Evolutionary conservation across 2,113 vertebrate species (phyloP).

Genomic region (Nycticryphes semicollaris): DNA sequence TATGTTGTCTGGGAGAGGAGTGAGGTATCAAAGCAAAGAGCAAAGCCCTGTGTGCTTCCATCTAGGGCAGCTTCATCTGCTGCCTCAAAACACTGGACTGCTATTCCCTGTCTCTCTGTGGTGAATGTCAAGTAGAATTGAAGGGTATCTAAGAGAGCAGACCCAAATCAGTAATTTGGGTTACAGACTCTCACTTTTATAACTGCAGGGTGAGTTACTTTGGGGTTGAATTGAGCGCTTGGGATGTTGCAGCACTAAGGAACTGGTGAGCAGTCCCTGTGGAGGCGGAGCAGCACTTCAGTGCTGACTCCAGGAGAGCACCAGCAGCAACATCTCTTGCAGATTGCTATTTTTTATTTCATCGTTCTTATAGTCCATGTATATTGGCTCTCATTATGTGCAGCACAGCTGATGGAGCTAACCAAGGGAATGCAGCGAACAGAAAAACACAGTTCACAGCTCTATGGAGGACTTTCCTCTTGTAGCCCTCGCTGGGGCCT

Average conservation of each 20-base stretch:
- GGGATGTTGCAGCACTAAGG: not conserved
- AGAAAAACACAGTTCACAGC: not conserved
- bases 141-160: not conserved
- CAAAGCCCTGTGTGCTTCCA: not conserved
- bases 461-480: not conserved
- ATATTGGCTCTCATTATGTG: not conserved
- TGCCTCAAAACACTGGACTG: not conserved
- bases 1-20: not conserved
- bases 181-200: not conserved
- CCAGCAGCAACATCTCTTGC: not conserved
- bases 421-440: not conserved
- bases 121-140: not conserved
- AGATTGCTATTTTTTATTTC: not conserved
- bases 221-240: not conserved
- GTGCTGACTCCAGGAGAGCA: not conserved
- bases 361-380: not conserved
- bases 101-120: not conserved
- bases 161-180: no score
- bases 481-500: not conserved
- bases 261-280: fast-evolving
- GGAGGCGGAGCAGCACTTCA: not conserved
- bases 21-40: not conserved
- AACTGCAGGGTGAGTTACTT: not conserved
- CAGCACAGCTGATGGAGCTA: not conserved
- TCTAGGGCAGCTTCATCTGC: not conserved